These are phyloP conservation scores for Diarsia rubi DNA, from an alignment of 2,888 invertebrate genomes.

Conservation along the genomic window DNA sequence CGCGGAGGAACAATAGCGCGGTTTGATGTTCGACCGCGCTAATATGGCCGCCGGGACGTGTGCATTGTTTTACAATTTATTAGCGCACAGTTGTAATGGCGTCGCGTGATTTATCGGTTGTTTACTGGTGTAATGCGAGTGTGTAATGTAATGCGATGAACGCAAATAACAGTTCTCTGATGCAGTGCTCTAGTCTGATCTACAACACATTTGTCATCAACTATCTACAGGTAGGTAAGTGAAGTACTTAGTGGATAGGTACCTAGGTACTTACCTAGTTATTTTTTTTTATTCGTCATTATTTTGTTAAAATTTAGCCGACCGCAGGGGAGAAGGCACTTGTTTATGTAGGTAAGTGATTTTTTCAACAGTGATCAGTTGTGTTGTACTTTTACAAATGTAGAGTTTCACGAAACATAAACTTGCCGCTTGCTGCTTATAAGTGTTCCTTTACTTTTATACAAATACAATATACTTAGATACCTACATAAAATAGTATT, in stretches of 20 bases:
- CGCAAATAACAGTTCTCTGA: background rate
- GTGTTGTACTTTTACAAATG: background rate
- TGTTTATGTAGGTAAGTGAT: background rate
- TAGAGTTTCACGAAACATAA: background rate
- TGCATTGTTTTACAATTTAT: constrained; percentile 76
- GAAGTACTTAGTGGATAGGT: background rate
- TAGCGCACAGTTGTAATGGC: constrained; percentile 81
- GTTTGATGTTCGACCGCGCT: constrained; percentile 72
- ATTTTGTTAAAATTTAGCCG: background rate
- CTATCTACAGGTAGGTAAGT: constrained; percentile 26
- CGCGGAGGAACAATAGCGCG: constrained; percentile 78
- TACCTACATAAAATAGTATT: no score
- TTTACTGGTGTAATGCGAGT: constrained; percentile 48
- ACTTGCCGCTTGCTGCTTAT: background rate
- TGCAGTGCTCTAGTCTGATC: background rate
- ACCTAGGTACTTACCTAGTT: no score
- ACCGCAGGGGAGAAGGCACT: background rate
- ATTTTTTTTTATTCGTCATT: background rate
- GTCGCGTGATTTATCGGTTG: constrained; percentile 73
- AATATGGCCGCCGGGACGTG: constrained; percentile 79
- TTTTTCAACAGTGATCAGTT: background rate
- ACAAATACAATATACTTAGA: no score
- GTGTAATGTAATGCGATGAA: constrained; percentile 20
- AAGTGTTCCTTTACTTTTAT: background rate
- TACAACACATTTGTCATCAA: background rate